Conservation (phyloP, 2,797 vertebrate species). For the Scolopax rusticola region DNA sequence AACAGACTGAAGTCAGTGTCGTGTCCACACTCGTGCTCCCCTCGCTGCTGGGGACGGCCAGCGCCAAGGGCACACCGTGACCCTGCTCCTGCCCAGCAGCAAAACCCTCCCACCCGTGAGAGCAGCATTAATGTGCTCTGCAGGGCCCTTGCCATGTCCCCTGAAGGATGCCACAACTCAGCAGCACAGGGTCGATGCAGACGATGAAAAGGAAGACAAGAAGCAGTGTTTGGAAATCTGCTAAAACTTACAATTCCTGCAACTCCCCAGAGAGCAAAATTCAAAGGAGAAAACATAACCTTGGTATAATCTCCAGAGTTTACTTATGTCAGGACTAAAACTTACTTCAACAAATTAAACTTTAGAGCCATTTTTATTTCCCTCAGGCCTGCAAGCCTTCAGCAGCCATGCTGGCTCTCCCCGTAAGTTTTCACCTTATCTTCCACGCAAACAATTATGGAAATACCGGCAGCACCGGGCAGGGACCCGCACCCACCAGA, state of each 20-base stretch:
- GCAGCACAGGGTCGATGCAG: background rate
- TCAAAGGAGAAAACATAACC: background rate
- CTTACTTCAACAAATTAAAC: background rate
- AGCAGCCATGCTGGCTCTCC: background rate
- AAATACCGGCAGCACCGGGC: background rate
- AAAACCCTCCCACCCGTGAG: background rate
- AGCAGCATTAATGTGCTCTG: background rate
- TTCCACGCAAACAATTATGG: background rate
- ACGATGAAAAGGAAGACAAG: background rate
- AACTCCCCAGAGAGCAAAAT: background rate
- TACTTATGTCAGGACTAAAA: background rate
- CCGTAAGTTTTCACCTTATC: background rate
- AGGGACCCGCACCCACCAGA: background rate
- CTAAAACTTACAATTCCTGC: background rate
- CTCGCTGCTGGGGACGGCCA: background rate
- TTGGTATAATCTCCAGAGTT: background rate
- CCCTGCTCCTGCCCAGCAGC: background rate
- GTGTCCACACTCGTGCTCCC: background rate
- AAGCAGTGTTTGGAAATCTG: slow-evolving; percentile 1
- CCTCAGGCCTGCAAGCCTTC: background rate
- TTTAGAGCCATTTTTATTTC: background rate
- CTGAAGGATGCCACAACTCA: background rate
- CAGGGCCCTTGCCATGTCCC: background rate
- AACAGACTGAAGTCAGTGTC: background rate
- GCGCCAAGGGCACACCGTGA: background rate